A percentile compares a stretch with the other conserved stretches of the same genome.
Evolutionary conservation across 2,797 vertebrate species (phyloP).

Genomic region (Poeciliopsis gracilis): DNA sequence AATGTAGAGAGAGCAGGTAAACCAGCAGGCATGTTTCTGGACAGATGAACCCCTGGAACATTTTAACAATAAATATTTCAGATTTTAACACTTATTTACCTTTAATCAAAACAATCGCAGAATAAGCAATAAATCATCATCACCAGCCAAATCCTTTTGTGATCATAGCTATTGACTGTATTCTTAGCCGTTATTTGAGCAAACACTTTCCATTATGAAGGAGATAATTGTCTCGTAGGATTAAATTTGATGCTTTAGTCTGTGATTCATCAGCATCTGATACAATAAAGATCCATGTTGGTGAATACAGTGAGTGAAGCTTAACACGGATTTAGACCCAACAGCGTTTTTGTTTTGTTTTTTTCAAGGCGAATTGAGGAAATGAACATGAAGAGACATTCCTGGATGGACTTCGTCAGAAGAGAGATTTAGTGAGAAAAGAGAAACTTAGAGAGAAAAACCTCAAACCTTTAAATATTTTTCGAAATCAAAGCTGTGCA

Average conservation of each 20-base stretch:
- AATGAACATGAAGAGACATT: background rate
- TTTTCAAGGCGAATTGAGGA: background rate
- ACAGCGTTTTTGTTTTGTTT: background rate
- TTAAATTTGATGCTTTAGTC: background rate
- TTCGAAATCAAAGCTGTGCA: constrained; percentile 11
- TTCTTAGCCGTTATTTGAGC: background rate
- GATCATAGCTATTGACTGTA: background rate
- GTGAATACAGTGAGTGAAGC: background rate
- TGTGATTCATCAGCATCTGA: background rate
- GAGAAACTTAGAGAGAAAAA: background rate
- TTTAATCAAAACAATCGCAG: too few relatives aligned
- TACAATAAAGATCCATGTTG: background rate
- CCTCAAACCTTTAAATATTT: background rate
- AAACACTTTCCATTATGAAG: background rate
- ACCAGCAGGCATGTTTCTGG: background rate
- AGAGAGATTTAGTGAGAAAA: background rate
- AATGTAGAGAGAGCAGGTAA: background rate
- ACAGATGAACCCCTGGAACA: background rate
- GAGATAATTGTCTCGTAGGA: background rate
- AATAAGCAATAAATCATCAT: background rate
- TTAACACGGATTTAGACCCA: background rate
- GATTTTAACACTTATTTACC: background rate
- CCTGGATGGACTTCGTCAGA: background rate
- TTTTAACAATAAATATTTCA: background rate
- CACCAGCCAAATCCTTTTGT: too few relatives aligned